Percentiles rank a stretch among this genome's conserved stretches.
Conservation (phyloP, 2,113 vertebrate species). For the Aleadryas rufinucha region DNA sequence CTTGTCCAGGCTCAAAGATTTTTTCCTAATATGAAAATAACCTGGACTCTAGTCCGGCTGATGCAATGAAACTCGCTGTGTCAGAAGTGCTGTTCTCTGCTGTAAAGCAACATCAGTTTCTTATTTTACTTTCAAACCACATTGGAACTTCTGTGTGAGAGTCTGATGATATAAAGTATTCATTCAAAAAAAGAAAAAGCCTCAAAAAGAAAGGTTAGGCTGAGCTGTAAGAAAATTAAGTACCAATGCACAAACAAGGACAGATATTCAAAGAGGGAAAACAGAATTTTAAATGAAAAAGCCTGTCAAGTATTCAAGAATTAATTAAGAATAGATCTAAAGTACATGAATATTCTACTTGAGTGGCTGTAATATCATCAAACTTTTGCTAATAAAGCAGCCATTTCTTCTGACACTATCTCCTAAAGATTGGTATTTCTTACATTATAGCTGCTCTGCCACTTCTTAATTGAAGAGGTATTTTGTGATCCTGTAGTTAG, state of each 20-base stretch:
- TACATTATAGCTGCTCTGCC: neutral
- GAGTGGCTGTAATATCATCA: conserved; percentile 3
- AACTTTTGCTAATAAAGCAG: conserved; percentile 33
- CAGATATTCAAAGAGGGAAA: conserved; percentile 14
- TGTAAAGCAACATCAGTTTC: conserved; percentile 8
- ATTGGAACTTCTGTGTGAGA: neutral
- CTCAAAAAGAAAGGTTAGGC: conserved; percentile 45
- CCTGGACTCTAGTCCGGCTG: neutral
- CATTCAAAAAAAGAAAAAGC: conserved; percentile 19
- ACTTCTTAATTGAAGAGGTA: conserved; percentile 10
- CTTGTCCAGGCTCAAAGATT: neutral
- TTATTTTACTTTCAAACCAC: conserved; percentile 36
- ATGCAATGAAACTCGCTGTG: neutral
- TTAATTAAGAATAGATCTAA: conserved; percentile 64
- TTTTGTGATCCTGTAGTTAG: neutral
- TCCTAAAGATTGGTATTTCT: neutral
- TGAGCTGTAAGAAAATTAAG: conserved; percentile 37
- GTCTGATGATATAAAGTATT: conserved; percentile 46
- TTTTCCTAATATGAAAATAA: neutral
- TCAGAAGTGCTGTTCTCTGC: neutral
- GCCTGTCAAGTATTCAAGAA: conserved; percentile 31
- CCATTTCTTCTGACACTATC: neutral
- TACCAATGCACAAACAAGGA: conserved; percentile 43
- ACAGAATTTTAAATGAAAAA: conserved; percentile 65
- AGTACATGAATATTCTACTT: conserved; percentile 43